phyloP scores from a whole-genome alignment of 2,797 vertebrate species.

The Okamejei kenojei region DNA sequence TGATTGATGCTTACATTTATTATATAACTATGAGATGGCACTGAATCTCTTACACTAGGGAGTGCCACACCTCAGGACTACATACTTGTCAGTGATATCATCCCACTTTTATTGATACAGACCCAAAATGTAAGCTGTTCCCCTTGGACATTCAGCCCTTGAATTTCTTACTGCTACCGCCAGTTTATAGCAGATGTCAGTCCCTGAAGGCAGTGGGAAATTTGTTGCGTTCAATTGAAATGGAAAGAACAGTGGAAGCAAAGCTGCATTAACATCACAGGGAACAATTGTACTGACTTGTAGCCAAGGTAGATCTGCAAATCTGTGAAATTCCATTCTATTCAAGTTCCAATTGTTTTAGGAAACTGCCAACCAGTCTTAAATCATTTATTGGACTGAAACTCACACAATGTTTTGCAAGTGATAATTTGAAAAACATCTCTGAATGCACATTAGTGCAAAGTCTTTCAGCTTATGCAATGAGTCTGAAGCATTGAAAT shows the following conservation, averaged over 20 bases:
- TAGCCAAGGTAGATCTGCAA: not conserved
- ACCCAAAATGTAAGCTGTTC: not conserved
- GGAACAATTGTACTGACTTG: not conserved
- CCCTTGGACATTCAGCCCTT: not conserved
- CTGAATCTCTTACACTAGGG: not conserved
- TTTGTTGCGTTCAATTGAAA: not conserved
- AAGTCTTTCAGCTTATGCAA: not conserved
- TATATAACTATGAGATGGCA: too few relatives aligned
- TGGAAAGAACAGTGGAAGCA: slow-evolving; percentile 26
- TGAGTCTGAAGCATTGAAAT: not conserved
- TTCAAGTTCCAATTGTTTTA: not conserved
- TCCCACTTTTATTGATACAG: not conserved
- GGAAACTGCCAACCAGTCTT: not conserved
- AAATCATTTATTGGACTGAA: not conserved
- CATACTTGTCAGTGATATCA: not conserved
- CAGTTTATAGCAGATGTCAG: not conserved
- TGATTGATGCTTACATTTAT: too few relatives aligned
- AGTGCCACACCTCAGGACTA: not conserved
- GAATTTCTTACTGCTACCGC: not conserved
- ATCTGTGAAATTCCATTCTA: not conserved
- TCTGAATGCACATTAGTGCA: not conserved
- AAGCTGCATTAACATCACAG: not conserved
- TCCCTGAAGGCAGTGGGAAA: not conserved
- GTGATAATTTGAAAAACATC: not conserved
- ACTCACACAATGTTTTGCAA: not conserved